phyloP scores from a whole-genome alignment of 2,888 invertebrate genomes.

The Keiferia lycopersicella region DNA sequence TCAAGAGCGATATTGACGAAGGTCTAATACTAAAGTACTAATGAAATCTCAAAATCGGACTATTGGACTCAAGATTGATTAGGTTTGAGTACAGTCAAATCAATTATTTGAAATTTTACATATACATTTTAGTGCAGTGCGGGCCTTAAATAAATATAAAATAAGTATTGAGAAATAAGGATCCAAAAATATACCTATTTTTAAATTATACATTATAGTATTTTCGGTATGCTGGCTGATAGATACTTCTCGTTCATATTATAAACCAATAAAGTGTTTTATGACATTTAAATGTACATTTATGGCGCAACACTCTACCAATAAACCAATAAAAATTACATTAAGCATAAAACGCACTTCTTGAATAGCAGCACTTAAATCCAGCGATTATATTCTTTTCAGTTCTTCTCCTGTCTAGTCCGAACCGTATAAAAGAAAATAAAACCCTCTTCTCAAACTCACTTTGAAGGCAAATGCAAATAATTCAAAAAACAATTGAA shows the following conservation, averaged over 20 bases:
- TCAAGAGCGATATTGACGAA: no score
- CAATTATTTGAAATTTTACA: no score
- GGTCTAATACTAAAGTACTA: no score
- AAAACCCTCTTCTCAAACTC: not conserved
- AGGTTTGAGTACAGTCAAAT: no score
- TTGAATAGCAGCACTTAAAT: not conserved
- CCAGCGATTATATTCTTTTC: not conserved
- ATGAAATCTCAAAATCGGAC: no score
- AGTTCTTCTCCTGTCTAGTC: not conserved
- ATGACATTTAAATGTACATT: not conserved
- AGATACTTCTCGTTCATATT: not conserved
- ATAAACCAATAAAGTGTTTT: not conserved
- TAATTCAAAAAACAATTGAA: slow-evolving; percentile 16
- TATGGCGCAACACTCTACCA: not conserved
- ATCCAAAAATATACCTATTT: no score
- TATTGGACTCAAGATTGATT: no score
- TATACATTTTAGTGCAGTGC: no score
- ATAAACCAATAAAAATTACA: slow-evolving; percentile 1
- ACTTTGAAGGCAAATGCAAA: slow-evolving; percentile 3
- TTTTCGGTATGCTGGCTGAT: no score
- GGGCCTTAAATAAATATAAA: no score
- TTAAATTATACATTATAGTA: no score
- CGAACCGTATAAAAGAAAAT: not conserved
- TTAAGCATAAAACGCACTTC: not conserved
- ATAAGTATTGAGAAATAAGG: no score